phyloP scores from a whole-genome alignment of 2,113 vertebrate species.

The Holacanthus passer region DNA sequence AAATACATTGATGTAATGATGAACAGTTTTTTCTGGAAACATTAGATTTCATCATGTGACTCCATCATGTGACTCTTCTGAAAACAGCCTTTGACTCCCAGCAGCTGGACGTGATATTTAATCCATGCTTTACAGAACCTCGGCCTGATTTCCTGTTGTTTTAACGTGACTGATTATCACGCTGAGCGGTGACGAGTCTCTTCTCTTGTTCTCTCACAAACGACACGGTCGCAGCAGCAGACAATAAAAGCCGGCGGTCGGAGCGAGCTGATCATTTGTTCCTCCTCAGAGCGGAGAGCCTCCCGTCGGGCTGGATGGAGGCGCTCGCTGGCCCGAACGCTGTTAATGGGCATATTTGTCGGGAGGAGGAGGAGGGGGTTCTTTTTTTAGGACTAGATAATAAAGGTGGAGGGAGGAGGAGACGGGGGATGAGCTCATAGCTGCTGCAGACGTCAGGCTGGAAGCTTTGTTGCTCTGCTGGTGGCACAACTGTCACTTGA shows the following conservation, averaged over 20 bases:
- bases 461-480: constrained; percentile 52
- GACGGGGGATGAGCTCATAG: constrained; percentile 62
- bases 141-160: not conserved
- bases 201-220: constrained; percentile 5
- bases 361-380: not conserved
- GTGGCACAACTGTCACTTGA: constrained; percentile 35
- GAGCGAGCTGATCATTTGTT: constrained; percentile 42
- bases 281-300: constrained; percentile 33
- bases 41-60: not conserved
- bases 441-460: constrained; percentile 54
- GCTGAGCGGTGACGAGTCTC: not conserved
- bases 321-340: constrained; percentile 14
- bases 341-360: constrained; percentile 53
- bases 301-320: constrained; percentile 50
- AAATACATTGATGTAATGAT: too few relatives aligned
- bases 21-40: not conserved
- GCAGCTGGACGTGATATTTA: not conserved
- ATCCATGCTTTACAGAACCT: constrained; percentile 9
- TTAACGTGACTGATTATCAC: not conserved
- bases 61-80: not conserved
- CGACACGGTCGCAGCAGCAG: not conserved
- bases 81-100: not conserved
- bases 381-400: constrained; percentile 64
- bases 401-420: constrained; percentile 50
- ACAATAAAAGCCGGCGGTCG: constrained; percentile 28